Base-by-base conservation (phyloP, 2,113 vertebrate species). In the Scophthalmus maximus region DNA sequence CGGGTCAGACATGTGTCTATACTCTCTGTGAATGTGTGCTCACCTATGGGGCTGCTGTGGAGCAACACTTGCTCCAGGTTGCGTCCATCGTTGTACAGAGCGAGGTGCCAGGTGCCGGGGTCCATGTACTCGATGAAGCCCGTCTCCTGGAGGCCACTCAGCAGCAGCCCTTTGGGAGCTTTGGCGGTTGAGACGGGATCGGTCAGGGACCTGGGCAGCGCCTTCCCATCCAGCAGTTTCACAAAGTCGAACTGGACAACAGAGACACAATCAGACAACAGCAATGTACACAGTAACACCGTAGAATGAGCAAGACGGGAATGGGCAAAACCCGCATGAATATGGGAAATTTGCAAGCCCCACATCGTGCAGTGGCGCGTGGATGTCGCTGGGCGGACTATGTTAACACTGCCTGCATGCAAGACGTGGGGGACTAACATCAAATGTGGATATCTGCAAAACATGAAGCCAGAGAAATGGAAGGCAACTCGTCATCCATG, bases 111-210 rank as follows among this genome's bases (percentile, higher is more conserved):
- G 38, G 95, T 95, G 29, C 96, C 97, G 26, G 97, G 96, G 80
- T 99, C 97, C 97, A 99, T 97, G 63, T 98, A 99, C 86, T 98
- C 97, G 1, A 99, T 96, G 92, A 99, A 99, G 70, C 97, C 97
- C 2, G 96, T 97, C 88, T 97, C 96, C 89, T 97, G 96, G 75
- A 97, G 93, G 4, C 95, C 93, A 49, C 94, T 96, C 83, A 98
- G 91, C 86, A 97, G 95, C 81, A 98, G 91, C 68, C 96, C 96
- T 90, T 95, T 93, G 57, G 96, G 96, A 30, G 90, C 94, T 88
- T 95, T 93, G 75, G 95, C 96, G 20, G 90, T 89, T 38, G 93
- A 93, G 59, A 94, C 88, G 18, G 88, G 81, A 38, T 96, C 95
- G 55, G 96, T 96, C 34, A 95, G 79, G 76, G 86, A 92, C 78